Evolutionary conservation across 2,113 vertebrate species (phyloP).

Genomic region (Spilogale gracilis): DNA sequence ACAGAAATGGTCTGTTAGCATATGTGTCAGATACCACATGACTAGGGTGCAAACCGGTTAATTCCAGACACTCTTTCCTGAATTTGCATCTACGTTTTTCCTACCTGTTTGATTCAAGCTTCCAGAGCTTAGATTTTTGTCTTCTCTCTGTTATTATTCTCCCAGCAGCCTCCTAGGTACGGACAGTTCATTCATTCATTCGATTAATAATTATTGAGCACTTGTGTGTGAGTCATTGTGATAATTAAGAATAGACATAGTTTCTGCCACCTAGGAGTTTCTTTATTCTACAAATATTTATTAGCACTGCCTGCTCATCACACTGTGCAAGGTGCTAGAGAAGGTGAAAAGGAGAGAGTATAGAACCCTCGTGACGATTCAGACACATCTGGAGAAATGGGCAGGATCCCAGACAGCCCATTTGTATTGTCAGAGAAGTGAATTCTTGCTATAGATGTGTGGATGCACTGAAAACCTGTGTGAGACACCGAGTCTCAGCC

Average conservation of each 20-base stretch:
- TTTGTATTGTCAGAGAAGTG: background rate
- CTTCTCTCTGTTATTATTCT: background rate
- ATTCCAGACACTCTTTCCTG: background rate
- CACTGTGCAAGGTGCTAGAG: background rate
- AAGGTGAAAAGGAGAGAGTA: background rate
- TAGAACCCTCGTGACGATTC: background rate
- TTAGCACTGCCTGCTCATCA: background rate
- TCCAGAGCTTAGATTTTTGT: background rate
- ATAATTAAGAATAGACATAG: background rate
- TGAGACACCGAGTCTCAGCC: background rate
- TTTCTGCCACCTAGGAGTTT: background rate
- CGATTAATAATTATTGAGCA: conserved; percentile 5
- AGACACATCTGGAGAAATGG: background rate
- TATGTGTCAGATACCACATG: background rate
- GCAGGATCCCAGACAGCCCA: background rate
- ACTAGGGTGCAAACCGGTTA: background rate
- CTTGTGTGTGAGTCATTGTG: background rate
- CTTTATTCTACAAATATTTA: background rate
- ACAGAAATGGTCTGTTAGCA: background rate
- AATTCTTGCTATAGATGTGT: background rate
- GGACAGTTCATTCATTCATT: background rate
- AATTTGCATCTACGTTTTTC: background rate
- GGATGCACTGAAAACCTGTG: background rate
- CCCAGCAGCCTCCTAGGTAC: background rate
- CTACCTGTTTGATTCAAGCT: background rate